Conservation (phyloP, 2,113 vertebrate genomes). For the Carollia perspicillata region DNA sequence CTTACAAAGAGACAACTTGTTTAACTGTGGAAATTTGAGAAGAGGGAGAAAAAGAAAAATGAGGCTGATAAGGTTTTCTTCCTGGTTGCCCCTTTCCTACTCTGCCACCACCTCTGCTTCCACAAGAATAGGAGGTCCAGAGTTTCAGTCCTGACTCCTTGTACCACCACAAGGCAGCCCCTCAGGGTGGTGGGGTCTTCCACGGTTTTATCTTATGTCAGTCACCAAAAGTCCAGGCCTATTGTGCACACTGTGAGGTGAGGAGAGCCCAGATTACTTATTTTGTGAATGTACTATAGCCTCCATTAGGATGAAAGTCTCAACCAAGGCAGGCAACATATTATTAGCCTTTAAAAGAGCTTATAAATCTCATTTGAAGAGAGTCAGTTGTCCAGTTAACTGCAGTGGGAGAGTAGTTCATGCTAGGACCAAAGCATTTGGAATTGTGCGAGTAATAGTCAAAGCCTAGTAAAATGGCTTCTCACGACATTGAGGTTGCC, state of each 20-base stretch:
- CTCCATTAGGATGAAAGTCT: constrained; percentile 56
- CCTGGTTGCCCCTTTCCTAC: neutral
- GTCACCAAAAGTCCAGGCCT: neutral
- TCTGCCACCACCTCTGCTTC: neutral
- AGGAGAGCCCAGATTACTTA: neutral
- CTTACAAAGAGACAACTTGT: neutral
- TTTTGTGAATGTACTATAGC: neutral
- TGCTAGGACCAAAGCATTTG: neutral
- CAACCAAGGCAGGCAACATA: constrained; percentile 33
- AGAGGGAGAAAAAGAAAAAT: neutral
- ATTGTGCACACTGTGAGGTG: neutral
- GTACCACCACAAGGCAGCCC: neutral
- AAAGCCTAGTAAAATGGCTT: constrained; percentile 68
- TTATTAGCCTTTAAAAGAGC: constrained; percentile 60
- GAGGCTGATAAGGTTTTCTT: neutral
- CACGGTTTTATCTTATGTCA: neutral
- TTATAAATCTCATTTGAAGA: constrained; percentile 65
- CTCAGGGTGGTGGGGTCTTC: neutral
- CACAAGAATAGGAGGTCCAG: neutral
- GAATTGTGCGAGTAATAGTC: constrained; percentile 25
- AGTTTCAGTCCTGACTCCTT: neutral
- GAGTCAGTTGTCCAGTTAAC: constrained; percentile 28
- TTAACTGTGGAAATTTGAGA: neutral
- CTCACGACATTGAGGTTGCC: neutral
- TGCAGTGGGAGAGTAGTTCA: neutral